Conservation (phyloP, 2,113 vertebrate species). For the Lipotes vexillifer region DNA sequence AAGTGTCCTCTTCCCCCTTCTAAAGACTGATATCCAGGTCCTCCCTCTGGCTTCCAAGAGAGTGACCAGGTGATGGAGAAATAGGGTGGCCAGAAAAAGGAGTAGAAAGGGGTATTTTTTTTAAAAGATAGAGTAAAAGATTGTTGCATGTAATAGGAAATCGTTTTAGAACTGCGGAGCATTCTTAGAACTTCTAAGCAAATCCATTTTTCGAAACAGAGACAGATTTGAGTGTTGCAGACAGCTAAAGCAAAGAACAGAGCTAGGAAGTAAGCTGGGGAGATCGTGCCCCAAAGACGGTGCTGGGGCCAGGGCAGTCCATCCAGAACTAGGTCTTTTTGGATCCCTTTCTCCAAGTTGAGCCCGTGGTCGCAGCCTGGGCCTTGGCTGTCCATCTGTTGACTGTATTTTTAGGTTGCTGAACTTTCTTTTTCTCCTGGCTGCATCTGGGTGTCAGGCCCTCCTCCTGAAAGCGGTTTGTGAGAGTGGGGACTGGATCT, state of each 20-base stretch:
- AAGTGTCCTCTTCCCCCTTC: neutral
- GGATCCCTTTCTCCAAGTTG: neutral
- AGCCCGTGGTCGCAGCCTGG: neutral
- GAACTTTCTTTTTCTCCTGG: neutral
- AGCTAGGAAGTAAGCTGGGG: neutral
- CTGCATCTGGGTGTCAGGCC: neutral
- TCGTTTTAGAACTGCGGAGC: neutral
- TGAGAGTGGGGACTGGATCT: neutral
- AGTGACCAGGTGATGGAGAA: neutral
- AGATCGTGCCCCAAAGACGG: fast-evolving
- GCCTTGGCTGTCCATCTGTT: neutral
- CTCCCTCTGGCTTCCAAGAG: neutral
- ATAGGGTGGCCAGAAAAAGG: neutral
- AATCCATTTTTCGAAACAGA: neutral
- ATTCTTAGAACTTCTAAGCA: neutral
- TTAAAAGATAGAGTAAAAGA: neutral
- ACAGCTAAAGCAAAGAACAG: neutral
- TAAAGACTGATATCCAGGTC: no score
- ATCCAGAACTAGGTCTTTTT: neutral
- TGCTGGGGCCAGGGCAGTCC: neutral
- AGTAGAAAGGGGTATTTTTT: neutral
- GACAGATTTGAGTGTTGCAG: neutral
- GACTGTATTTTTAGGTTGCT: constrained; percentile 36
- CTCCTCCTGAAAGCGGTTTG: neutral
- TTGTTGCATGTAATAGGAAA: neutral